A percentile compares a stretch with the other conserved stretches of the same genome.
phyloP scores from a whole-genome alignment of 2,888 invertebrate species.

The Melanostoma mellinum region DNA sequence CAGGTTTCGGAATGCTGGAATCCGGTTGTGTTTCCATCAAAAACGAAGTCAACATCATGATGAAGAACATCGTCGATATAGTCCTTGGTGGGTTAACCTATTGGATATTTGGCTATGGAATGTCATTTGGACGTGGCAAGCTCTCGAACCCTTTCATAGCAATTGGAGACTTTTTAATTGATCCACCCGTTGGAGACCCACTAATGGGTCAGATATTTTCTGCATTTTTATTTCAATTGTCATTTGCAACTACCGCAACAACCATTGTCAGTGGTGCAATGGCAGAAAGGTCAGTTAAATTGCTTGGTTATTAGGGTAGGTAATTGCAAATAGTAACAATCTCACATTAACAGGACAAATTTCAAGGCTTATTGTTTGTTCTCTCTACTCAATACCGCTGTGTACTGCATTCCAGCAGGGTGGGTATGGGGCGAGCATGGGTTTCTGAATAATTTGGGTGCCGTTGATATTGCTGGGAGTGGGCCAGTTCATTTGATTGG shows the following conservation, averaged over 20 bases:
- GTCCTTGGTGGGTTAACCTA: constrained; percentile 94
- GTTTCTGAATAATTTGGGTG: constrained; percentile 91
- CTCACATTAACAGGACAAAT: constrained; percentile 86
- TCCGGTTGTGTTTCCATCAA: constrained; percentile 96
- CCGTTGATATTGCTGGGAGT: constrained; percentile 95
- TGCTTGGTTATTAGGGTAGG: neutral
- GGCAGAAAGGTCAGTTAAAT: constrained; percentile 90
- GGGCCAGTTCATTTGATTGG: constrained; percentile 95
- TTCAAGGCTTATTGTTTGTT: constrained; percentile 96
- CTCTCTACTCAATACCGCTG: constrained; percentile 93
- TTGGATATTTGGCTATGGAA: constrained; percentile 96
- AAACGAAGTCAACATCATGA: constrained; percentile 98
- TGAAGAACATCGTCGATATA: constrained; percentile 97
- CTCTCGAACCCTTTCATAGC: constrained; percentile 91
- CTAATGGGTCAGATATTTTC: constrained; percentile 93
- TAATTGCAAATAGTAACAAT: neutral
- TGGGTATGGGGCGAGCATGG: constrained; percentile 97
- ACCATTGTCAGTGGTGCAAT: constrained; percentile 97
- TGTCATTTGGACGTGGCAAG: constrained; percentile 91
- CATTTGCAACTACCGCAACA: constrained; percentile 93
- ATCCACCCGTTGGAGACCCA: constrained; percentile 88
- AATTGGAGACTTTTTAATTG: constrained; percentile 91
- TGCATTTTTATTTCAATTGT: constrained; percentile 94
- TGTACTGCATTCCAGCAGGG: constrained; percentile 96
- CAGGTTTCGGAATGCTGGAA: constrained; percentile 96